Conservation (phyloP, 2,888 invertebrate genomes). For the Arenicola marina region DNA sequence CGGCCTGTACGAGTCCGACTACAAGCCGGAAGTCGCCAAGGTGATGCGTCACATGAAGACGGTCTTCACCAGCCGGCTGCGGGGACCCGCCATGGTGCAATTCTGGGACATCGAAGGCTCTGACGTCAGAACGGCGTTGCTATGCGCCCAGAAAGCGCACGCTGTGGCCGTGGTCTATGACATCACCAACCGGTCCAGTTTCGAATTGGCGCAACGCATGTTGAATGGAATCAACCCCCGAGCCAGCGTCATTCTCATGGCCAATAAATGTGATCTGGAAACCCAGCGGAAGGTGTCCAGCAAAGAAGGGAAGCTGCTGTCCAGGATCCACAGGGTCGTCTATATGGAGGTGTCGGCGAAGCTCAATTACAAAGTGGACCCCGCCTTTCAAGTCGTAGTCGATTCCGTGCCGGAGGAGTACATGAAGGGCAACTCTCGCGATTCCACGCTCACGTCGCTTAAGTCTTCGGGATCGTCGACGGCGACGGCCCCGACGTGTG, state of each 20-base stretch:
- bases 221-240: slow-evolving; percentile 25
- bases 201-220: slow-evolving; percentile 22
- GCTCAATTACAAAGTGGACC: slow-evolving; percentile 17
- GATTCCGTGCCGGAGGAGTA: slow-evolving; percentile 19
- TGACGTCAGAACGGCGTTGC: slow-evolving; percentile 10
- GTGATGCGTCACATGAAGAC: slow-evolving; percentile 24
- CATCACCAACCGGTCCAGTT: slow-evolving; percentile 24
- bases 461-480: no score
- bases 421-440: slow-evolving; percentile 5
- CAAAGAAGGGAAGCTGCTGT: slow-evolving; percentile 23
- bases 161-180: slow-evolving; percentile 28
- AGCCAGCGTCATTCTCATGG: slow-evolving; percentile 20
- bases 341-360: slow-evolving; percentile 22
- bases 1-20: slow-evolving; percentile 14
- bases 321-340: slow-evolving; percentile 21
- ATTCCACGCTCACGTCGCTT: no score
- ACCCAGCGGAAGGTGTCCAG: slow-evolving; percentile 14
- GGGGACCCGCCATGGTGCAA: slow-evolving; percentile 20
- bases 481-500: no score
- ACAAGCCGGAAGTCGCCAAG: slow-evolving; percentile 19
- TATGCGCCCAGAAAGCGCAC: slow-evolving; percentile 24
- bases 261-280: slow-evolving; percentile 15
- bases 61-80: background rate
- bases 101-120: slow-evolving; percentile 25
- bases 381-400: slow-evolving; percentile 18